Evolutionary conservation across 2,888 invertebrate genomes (phyloP), one percentile per base, ranked within the genome.

Genomic region (Spicauda simplicius): DNA sequence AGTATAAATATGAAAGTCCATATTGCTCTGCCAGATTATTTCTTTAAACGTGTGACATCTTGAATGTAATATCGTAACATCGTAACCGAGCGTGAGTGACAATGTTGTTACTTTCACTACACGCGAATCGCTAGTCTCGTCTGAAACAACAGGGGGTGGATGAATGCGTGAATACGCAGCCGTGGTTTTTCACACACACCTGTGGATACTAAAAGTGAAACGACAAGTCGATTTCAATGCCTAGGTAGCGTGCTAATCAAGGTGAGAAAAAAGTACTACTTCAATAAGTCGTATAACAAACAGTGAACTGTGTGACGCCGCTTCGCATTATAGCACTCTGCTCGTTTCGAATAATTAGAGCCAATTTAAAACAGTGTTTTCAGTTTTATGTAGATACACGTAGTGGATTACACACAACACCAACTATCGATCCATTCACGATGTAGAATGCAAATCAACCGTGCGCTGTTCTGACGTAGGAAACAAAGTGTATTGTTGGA

Each of bases 181-280:
- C 18, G 18, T 16, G 50, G 41, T 37, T 30, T 20, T 41, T 54
- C 25, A n/a, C 53, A 41, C 62, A 62, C 62, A 62, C 62, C 54
- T 62, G 62, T 62, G 53, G 62, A 54, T 54, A n/a, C 20, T 62
- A 62, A 62, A 62, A 62, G 53, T 62, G 62, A 62, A 62, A 62
- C 53, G 50, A 53, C 54, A 54, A n/a, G 62, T 41, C 20, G 53
- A 62, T 62, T 62, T 62, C 62, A 62, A 62, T 62, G 54, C 54
- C 60, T 50, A 45, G 18, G 60, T 50, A 16, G 10, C 54, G 60
- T 45, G 54, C 14, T 41, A 62, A 62, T 41, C 14, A 45, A 41
- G 20, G 45, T 41, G 62, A 62, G 62, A 62, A 62, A 62, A 61
- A 54, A 54, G 16, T 18, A 33, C 50, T 1, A 60, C 18, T 60